phyloP scores from a whole-genome alignment of 2,797 vertebrate species.

The Oceanodroma leucorhoa region DNA sequence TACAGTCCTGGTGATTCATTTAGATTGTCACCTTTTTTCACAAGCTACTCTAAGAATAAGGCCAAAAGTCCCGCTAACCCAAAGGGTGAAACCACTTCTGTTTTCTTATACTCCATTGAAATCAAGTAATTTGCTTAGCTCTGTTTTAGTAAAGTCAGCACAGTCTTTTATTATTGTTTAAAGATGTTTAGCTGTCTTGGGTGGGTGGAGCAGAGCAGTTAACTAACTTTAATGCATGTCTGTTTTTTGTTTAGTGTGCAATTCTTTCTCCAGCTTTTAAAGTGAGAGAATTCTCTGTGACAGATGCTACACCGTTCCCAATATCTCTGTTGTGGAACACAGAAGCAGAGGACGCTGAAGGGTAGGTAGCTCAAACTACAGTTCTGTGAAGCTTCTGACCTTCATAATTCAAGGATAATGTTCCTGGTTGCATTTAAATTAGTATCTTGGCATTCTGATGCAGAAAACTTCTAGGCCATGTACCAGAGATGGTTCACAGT shows the following conservation, averaged over 20 bases:
- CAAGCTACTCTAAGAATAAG: background rate
- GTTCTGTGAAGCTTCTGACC: background rate
- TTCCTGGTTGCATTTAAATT: background rate
- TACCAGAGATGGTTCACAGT: background rate
- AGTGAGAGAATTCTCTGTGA: conserved; percentile 83
- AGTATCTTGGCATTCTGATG: background rate
- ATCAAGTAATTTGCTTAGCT: background rate
- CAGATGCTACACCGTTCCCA: conserved; percentile 79
- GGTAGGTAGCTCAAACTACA: conserved; percentile 66
- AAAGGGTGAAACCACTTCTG: fast-evolving
- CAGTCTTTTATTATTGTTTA: background rate
- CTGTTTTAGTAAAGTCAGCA: background rate
- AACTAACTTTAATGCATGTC: background rate
- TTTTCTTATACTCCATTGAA: background rate
- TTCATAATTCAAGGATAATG: background rate
- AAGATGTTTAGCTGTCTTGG: background rate
- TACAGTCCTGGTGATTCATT: background rate
- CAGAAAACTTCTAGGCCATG: fast-evolving
- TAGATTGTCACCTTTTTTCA: background rate
- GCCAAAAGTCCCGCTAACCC: background rate
- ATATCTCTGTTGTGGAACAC: conserved; percentile 81
- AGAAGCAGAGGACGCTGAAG: conserved; percentile 78
- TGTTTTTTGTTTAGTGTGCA: conserved; percentile 73
- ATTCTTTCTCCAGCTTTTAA: conserved; percentile 83
- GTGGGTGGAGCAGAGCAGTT: background rate